Evolutionary conservation across 2,797 vertebrate species (phyloP), one percentile per base, ranked within the genome.

Genomic region (Ptychadena robeensis): DNA sequence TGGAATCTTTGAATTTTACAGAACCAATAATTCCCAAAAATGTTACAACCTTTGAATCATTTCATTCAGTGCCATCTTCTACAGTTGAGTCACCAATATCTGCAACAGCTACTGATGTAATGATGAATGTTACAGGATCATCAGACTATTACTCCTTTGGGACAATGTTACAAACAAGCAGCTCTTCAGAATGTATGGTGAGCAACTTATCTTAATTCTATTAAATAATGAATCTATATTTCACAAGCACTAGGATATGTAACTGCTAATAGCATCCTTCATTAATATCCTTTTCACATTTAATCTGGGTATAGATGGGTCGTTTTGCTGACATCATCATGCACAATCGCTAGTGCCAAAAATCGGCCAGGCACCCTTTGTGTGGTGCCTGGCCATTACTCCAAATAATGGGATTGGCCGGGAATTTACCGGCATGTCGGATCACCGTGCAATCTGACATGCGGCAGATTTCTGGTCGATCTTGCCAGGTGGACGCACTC

Each of bases 101-200:
- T 73, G 61, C 82, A 63, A 11, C 61, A 72, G 87, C 81, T 80
- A 74, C 79, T 73, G 85, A 87, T 75, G n/a, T 75, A 68, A 25
- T 72, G 30, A 27, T 3, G 11, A 85, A 85, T 76, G 38, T n/a
- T 0, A 85, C 81, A 27, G 71, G 80, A 44, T 57, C n/a, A 73
- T 61, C 73, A 74, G 87, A 89, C 73, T 85, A 87, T 68, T 34
- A 85, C 85, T 89, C 88, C 37, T 89, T 86, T 86, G 88, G 87
- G 40, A 87, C 87, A 0, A 25, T 88, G 88, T 70, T 86, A 22
- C 85, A 90, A 32, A 71, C 88, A 31, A 71, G 67, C 53, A 48
- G 88, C 27, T 37, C 90, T 64, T 77, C 88, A 0, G 81, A 90
- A 67, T 92, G 91, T 77, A 73, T 86, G 89, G 91, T 92, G 87